Base-by-base conservation (phyloP, 2,888 invertebrate genomes). In the Hypena proboscidalis region DNA sequence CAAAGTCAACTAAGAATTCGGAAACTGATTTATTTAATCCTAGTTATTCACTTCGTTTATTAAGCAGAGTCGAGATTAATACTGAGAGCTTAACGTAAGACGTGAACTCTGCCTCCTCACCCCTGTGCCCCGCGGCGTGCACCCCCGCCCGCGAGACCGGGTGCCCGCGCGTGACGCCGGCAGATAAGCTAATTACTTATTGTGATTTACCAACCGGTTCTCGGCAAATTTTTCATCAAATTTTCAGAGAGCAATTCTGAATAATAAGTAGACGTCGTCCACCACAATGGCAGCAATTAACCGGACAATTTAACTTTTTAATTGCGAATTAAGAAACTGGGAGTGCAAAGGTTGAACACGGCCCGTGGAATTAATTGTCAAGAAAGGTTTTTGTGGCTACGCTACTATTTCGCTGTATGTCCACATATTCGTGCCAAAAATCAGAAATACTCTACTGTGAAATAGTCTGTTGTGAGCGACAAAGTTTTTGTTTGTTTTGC, bases 221-320 rank as follows among this genome's bases (percentile, higher is more conserved):
- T 70, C 68, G 64, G 67, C 61, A 71, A 74, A 79, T 83, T 83
- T 83, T 85, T 80, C 77, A 73, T 78, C 69, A 82, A 80, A 79
- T 78, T 80, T 80, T 74, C 71, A 63, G 66, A 68, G 70, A 74
- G 75, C 77, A 72, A 78, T 82, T 77, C 77, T 74, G 83, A 84
- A 83, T 84, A 83, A 84, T 78, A 80, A 76, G 75, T 70, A 78
- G 78, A 77, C 80, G 76, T 70, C 79, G 78, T 75, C 80, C 77
- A 80, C 81, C 84, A 83, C 86, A 86, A 86, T 85, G 77, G 77
- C 74, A 70, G 82, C 81, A 83, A 86, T 88, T 89, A 84, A 85
- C 83, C 80, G 83, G 83, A 86, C 83, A 85, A 88, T 88, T 89
- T 86, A 86, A 85, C 86, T 85, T 87, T 87, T 85, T 83, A 85